Evolutionary conservation across 2,888 invertebrate genomes (phyloP).

Genomic region (Erebia ligea): DNA sequence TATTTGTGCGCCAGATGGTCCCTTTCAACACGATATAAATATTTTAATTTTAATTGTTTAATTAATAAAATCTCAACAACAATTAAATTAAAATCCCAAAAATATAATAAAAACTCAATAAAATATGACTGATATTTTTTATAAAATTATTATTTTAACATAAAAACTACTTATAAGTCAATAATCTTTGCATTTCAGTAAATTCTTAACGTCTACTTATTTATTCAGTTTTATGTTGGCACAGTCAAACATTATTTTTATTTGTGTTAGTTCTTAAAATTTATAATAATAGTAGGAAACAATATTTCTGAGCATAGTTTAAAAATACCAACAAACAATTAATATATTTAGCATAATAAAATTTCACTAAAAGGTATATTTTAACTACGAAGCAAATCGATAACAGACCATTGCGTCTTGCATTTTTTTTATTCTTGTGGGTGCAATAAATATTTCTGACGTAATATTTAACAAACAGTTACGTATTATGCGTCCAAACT

Average conservation of each 20-base stretch:
- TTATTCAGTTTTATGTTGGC: constrained; percentile 34
- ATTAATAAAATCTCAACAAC: constrained; percentile 12
- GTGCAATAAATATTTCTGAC: neutral
- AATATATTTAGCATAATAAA: constrained; percentile 29
- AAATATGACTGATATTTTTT: constrained; percentile 11
- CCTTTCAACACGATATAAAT: constrained; percentile 7
- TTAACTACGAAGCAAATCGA: constrained; percentile 16
- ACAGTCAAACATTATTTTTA: constrained; percentile 29
- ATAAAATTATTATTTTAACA: constrained; percentile 14
- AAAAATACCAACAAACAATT: constrained; percentile 39
- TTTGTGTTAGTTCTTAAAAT: constrained; percentile 35
- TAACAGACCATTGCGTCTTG: neutral
- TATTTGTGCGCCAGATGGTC: constrained; percentile 8
- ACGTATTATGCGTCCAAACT: too few species aligned
- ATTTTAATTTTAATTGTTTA: constrained; percentile 3
- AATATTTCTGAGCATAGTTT: constrained; percentile 56
- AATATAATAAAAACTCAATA: constrained; percentile 5
- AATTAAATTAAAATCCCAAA: constrained; percentile 14
- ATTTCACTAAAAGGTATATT: constrained; percentile 28
- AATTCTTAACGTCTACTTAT: constrained; percentile 13
- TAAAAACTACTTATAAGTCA: constrained; percentile 14
- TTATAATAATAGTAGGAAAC: constrained; percentile 58
- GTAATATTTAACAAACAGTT: neutral
- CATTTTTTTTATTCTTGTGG: neutral
- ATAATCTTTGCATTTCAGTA: constrained; percentile 18